Base-by-base conservation (phyloP, 2,113 vertebrate species). In the Mustela lutreola region DNA sequence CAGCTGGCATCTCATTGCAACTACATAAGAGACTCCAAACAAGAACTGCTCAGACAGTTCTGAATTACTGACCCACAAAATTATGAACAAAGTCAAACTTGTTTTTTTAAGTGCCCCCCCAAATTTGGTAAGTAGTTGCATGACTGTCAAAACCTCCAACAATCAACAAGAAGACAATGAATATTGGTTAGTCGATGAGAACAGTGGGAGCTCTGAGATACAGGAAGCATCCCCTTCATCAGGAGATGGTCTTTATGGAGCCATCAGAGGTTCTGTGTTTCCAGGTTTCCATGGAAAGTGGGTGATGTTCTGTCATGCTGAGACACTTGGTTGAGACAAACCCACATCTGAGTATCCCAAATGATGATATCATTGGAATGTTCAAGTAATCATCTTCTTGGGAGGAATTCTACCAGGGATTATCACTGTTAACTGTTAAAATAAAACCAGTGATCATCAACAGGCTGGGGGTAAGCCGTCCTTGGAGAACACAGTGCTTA, bases 21-120 rank as follows among this genome's bases (percentile, higher is more conserved):
- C 48, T 73, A 85, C 22, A 48, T 76, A 48, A 93, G 60, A 97
- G 50, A 56, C 10, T 42, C 36, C 15, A 93, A 86, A 31, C 6
- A 76, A 95, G n/a, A 84, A 81, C 60, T 91, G 58, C 36, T 82
- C n/a, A 63, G 48, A 94, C 6, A 91, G 96, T 93, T 73, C 36
- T 73, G 73, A 82, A 62, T 48, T 94, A 15, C 9, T 82, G 62
- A 89, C 4, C 11, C 18, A 85, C 1, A 88, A 96, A 97, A 86
- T 73, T 19, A 31, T 85, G 82, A 93, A 85, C 21, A 80, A 96
- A 96, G 36, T 45, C 16, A 91, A 89, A 73, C 76, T 11, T 81
- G 50, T 81, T 48, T 84, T 96, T 94, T 95, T 67, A 79, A 93
- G 56, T 48, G 45, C 45, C 26, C 19, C 28, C 28, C 9, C 85